These are phyloP conservation scores for Blastobasis lacticolella DNA, from an alignment of 2,888 invertebrate genomes.

Conservation along the genomic window DNA sequence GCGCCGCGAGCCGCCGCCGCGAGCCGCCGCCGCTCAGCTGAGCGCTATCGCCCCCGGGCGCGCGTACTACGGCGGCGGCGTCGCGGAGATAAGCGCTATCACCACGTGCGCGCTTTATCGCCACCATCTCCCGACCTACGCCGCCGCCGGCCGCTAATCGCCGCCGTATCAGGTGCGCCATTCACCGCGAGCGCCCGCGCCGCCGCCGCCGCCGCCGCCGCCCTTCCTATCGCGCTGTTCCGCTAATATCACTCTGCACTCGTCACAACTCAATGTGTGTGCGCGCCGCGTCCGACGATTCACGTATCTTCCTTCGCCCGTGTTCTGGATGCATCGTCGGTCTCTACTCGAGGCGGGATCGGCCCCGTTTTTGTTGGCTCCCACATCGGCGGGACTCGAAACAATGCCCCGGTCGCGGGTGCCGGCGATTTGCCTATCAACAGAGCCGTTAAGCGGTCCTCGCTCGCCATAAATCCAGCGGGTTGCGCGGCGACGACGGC, in stretches of 20 bases:
- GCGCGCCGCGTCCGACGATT: not conserved
- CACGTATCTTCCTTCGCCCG: not conserved
- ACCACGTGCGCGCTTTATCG: slow-evolving; percentile 18
- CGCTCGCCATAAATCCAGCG: too few relatives aligned
- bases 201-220: slow-evolving; percentile 6
- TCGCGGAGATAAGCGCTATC: slow-evolving; percentile 19
- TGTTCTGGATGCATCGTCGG: not conserved
- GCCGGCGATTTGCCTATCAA: not conserved
- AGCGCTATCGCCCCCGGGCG: slow-evolving; percentile 9
- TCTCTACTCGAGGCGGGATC: not conserved
- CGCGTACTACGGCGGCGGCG: slow-evolving; percentile 4
- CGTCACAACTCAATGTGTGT: not conserved
- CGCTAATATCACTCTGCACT: not conserved
- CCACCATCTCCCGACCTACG: slow-evolving; percentile 13
- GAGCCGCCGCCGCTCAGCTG: slow-evolving; percentile 32
- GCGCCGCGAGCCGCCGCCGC: slow-evolving; percentile 10
- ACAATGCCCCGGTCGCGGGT: too few relatives aligned
- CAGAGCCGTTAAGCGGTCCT: not conserved
- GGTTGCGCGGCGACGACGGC: not conserved
- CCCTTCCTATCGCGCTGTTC: not conserved
- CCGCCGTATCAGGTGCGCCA: not conserved
- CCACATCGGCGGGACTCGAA: not conserved
- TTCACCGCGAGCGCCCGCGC: not conserved
- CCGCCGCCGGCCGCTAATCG: slow-evolving; percentile 1
- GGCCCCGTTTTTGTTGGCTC: not conserved